Conservation (phyloP, 2,888 invertebrate genomes). For the Phlogophora meticulosa region DNA sequence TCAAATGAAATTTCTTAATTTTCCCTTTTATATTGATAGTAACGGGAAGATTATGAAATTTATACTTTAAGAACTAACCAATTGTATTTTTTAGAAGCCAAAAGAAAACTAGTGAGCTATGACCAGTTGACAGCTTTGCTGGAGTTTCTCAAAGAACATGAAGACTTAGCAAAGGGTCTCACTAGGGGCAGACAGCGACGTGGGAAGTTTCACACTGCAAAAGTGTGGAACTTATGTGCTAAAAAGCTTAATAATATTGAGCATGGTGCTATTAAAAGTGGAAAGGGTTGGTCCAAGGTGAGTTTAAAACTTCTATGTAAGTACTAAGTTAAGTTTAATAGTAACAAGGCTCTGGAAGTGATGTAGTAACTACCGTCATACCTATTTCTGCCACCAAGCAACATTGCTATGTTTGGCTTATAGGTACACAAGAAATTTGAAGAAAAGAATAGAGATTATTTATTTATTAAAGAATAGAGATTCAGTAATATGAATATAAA, state of each 20-base stretch:
- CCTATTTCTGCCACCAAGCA: background rate
- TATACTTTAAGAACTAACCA: background rate
- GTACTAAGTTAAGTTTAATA: background rate
- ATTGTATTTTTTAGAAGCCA: constrained; percentile 67
- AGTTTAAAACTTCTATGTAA: background rate
- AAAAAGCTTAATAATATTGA: constrained; percentile 74
- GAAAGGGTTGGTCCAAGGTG: constrained; percentile 85
- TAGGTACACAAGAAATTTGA: background rate
- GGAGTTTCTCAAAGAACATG: constrained; percentile 78
- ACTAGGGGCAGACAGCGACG: constrained; percentile 74
- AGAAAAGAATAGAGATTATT: no score
- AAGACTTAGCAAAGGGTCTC: constrained; percentile 75
- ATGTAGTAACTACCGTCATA: background rate
- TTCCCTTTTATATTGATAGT: background rate
- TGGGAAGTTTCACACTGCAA: constrained; percentile 75
- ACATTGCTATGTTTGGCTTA: background rate
- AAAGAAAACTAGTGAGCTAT: constrained; percentile 72
- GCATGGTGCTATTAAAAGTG: constrained; percentile 77
- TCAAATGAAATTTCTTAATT: background rate
- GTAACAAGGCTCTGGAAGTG: background rate
- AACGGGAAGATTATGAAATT: background rate
- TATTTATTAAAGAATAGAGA: no score
- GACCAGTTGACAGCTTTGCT: constrained; percentile 76
- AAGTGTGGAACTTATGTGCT: constrained; percentile 79
- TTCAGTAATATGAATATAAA: background rate